phyloP scores from a whole-genome alignment of 2,888 invertebrate species.

The Xestia ashworthii region DNA sequence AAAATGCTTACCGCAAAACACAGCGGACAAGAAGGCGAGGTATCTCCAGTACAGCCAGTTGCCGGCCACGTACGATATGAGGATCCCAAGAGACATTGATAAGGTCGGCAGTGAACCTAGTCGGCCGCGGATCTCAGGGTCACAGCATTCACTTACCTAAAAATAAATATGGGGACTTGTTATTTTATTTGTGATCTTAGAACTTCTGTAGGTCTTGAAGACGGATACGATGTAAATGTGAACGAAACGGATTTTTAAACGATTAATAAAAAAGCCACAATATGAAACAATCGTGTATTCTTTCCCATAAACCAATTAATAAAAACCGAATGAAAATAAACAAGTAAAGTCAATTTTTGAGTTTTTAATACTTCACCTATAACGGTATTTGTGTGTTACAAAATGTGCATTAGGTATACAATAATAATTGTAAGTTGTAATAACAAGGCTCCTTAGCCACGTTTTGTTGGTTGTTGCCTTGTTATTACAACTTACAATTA shows the following conservation, averaged over 20 bases:
- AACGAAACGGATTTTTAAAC: background rate
- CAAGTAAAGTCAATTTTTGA: background rate
- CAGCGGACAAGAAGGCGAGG: conserved; percentile 89
- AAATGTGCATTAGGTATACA: background rate
- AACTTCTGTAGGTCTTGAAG: background rate
- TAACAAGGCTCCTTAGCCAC: no score
- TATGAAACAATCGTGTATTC: background rate
- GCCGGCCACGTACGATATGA: conserved; percentile 91
- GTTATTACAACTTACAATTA: background rate
- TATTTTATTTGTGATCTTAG: background rate
- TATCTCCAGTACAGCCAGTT: conserved; percentile 90
- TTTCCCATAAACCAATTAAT: background rate
- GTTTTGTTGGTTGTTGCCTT: no score
- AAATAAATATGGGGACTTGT: conserved; percentile 37
- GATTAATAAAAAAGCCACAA: background rate
- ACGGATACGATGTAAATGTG: background rate
- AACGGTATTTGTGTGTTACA: background rate
- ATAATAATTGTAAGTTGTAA: no score
- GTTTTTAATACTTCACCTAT: background rate
- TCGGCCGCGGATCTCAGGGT: conserved; percentile 91
- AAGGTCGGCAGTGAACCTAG: conserved; percentile 92
- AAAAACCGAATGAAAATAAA: background rate
- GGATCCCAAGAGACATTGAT: conserved; percentile 92
- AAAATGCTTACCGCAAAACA: conserved; percentile 82
- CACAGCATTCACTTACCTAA: conserved; percentile 92